These are phyloP conservation scores for Paratrypauchen microcephalus DNA, from an alignment of 2,797 vertebrate species.

Conservation along the genomic window DNA sequence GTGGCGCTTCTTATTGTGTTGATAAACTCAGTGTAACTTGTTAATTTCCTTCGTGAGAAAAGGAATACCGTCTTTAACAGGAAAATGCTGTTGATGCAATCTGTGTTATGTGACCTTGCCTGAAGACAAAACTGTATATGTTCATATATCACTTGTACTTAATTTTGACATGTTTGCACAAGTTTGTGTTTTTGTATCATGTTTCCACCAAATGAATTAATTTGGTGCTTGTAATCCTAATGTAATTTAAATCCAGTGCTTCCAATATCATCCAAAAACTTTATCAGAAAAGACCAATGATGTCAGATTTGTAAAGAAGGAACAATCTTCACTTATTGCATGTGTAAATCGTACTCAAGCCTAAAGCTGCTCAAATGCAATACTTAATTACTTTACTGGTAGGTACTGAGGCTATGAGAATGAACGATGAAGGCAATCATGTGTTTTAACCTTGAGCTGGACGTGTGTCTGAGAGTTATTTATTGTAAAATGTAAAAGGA, in stretches of 20 bases:
- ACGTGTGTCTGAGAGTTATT: slow-evolving; percentile 70
- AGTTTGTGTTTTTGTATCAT: slow-evolving; percentile 42
- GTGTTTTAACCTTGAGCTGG: slow-evolving; percentile 53
- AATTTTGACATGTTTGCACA: slow-evolving; percentile 67
- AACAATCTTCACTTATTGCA: slow-evolving; percentile 41
- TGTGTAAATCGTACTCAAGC: slow-evolving; percentile 46
- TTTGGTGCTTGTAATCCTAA: slow-evolving; percentile 53
- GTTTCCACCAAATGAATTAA: slow-evolving; percentile 60
- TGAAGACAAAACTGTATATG: slow-evolving; percentile 34
- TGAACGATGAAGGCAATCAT: slow-evolving; percentile 77
- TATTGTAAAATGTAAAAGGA: slow-evolving; percentile 70
- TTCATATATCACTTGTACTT: slow-evolving; percentile 45
- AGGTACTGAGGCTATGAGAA: slow-evolving; percentile 67
- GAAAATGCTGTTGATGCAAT: slow-evolving; percentile 23
- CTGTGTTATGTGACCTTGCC: slow-evolving; percentile 33
- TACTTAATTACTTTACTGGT: slow-evolving; percentile 54
- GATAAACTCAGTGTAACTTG: slow-evolving; percentile 16
- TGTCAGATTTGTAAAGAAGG: slow-evolving; percentile 8
- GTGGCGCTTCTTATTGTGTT: slow-evolving; percentile 36
- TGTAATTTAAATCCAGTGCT: slow-evolving; percentile 68
- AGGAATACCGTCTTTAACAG: slow-evolving; percentile 25
- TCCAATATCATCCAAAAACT: slow-evolving; percentile 52
- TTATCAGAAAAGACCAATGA: slow-evolving; percentile 11
- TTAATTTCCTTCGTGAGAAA: slow-evolving; percentile 24
- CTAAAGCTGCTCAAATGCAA: slow-evolving; percentile 66